phyloP scores from a whole-genome alignment of 2,888 invertebrate species.

The Agrochola litura region DNA sequence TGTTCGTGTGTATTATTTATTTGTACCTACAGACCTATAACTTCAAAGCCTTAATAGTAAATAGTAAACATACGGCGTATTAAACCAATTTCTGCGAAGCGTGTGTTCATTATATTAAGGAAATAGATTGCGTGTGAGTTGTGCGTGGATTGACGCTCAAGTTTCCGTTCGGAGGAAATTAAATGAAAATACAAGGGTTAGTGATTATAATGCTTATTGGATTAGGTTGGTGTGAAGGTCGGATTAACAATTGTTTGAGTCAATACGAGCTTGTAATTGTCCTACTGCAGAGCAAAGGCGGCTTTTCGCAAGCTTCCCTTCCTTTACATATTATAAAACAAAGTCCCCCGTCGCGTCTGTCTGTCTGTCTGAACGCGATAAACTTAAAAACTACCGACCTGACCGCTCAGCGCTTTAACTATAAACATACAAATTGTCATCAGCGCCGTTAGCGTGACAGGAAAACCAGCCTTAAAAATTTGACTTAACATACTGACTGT shows the following conservation, averaged over 20 bases:
- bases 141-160: slow-evolving; percentile 13
- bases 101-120: slow-evolving; percentile 40
- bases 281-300: background rate
- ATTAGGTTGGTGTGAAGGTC: slow-evolving; percentile 20
- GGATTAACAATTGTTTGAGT: slow-evolving; percentile 4
- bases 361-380: too few species aligned
- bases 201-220: slow-evolving; percentile 17
- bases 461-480: too few species aligned
- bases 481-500: too few species aligned
- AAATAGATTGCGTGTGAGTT: slow-evolving; percentile 35
- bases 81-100: slow-evolving; percentile 27
- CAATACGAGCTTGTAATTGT: background rate
- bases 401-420: too few species aligned
- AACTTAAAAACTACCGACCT: too few species aligned
- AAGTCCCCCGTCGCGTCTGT: too few species aligned
- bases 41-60: background rate
- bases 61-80: slow-evolving; percentile 7
- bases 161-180: slow-evolving; percentile 40
- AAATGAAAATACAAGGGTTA: slow-evolving; percentile 41
- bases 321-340: too few species aligned
- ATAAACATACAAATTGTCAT: too few species aligned
- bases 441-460: too few species aligned
- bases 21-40: background rate
- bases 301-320: background rate
- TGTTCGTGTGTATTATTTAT: background rate